A percentile compares a stretch with the other conserved stretches of the same genome.
Evolutionary conservation across 2,888 invertebrate species (phyloP).

Genomic region (Hirtodrosophila confusa): DNA sequence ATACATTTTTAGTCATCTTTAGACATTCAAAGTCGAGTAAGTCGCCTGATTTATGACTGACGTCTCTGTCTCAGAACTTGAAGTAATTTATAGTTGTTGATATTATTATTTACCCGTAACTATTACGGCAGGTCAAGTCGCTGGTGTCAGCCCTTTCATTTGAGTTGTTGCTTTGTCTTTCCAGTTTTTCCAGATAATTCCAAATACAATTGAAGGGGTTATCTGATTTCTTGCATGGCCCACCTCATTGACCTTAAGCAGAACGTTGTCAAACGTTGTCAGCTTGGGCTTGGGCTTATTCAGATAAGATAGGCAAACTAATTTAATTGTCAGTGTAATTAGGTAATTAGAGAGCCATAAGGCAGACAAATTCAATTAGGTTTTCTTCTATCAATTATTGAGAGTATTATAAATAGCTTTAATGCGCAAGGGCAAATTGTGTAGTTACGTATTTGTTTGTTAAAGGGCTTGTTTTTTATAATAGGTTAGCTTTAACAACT

Average conservation of each 20-base stretch:
- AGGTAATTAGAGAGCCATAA: no score
- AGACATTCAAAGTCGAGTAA: no score
- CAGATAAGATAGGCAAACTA: slow-evolving; percentile 29
- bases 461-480: no score
- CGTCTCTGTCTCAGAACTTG: not conserved
- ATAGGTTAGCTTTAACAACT: no score
- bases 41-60: no score
- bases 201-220: slow-evolving; percentile 16
- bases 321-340: slow-evolving; percentile 26
- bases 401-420: no score
- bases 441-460: no score
- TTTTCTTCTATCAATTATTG: no score
- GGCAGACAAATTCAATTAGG: no score
- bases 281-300: slow-evolving; percentile 14
- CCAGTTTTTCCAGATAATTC: not conserved
- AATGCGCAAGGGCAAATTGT: no score
- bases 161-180: not conserved
- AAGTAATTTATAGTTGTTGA: slow-evolving; percentile 18
- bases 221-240: slow-evolving; percentile 8
- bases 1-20: no score
- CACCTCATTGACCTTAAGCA: slow-evolving; percentile 18
- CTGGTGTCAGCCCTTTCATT: slow-evolving; percentile 9
- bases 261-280: not conserved
- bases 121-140: slow-evolving; percentile 49
- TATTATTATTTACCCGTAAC: slow-evolving; percentile 10